Evolutionary conservation across 2,113 vertebrate species (phyloP).

Genomic region (Meriones unguiculatus): DNA sequence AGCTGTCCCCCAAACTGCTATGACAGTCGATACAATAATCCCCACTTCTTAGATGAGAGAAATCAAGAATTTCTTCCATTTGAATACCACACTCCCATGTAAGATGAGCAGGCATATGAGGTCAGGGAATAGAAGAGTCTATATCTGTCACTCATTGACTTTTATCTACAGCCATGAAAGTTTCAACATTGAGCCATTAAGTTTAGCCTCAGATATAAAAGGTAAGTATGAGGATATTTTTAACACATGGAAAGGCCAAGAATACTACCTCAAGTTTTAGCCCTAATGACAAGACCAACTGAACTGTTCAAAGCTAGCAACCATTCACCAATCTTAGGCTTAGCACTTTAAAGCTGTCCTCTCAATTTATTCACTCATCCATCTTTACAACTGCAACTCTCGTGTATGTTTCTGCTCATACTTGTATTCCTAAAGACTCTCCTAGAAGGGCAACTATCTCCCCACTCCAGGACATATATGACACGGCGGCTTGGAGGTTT

Average conservation of each 20-base stretch:
- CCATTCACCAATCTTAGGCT: not conserved
- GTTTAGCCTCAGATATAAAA: slow-evolving; percentile 49
- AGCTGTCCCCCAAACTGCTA: not conserved
- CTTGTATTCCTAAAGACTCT: not conserved
- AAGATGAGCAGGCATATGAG: not conserved
- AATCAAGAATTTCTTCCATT: not conserved
- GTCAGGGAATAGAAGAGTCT: slow-evolving; percentile 6
- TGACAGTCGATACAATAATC: not conserved
- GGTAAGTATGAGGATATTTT: not conserved
- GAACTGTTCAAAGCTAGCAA: not conserved
- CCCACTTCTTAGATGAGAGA: not conserved
- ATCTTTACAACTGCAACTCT: not conserved
- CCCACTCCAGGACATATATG: not conserved
- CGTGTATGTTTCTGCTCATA: not conserved
- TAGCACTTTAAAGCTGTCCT: not conserved
- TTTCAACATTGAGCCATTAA: not conserved
- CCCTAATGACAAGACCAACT: not conserved
- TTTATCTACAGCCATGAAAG: slow-evolving; percentile 22
- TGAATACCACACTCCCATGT: not conserved
- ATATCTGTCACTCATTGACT: not conserved
- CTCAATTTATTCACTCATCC: not conserved
- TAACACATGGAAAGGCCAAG: not conserved
- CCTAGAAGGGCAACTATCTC: not conserved
- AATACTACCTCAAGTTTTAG: not conserved
- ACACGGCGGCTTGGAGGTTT: not conserved